Evolutionary conservation across 2,113 vertebrate species (phyloP).

Genomic region (Oenanthe oenanthe): DNA sequence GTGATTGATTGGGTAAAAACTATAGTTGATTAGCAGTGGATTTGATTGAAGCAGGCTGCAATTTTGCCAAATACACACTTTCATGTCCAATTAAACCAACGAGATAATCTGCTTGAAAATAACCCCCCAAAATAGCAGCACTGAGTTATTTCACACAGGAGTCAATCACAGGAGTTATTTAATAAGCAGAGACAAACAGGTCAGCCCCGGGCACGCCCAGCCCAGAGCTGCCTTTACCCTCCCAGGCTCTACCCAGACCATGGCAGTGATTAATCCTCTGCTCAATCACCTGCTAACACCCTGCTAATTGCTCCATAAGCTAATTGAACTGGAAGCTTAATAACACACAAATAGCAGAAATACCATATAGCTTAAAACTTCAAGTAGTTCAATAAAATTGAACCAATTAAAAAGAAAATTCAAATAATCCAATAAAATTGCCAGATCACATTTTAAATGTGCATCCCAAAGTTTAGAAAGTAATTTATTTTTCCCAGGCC

Average conservation of each 20-base stretch:
- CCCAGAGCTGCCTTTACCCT: not conserved
- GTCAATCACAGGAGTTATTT: not conserved
- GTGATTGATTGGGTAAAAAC: not conserved
- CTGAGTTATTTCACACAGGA: not conserved
- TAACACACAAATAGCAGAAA: conserved; percentile 11
- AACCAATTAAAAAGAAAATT: not conserved
- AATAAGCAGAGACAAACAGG: not conserved
- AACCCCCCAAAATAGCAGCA: not conserved
- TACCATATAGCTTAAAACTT: not conserved
- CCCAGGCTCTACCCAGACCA: not conserved
- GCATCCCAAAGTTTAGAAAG: not conserved
- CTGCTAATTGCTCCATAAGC: not conserved
- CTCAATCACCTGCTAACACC: not conserved
- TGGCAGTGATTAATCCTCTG: not conserved
- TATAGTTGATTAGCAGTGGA: not conserved
- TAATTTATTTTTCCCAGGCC: not conserved
- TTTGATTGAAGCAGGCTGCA: not conserved
- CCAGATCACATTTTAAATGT: not conserved
- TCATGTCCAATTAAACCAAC: not conserved
- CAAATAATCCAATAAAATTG: not conserved
- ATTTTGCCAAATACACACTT: not conserved
- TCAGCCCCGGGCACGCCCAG: not conserved
- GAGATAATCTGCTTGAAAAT: not conserved
- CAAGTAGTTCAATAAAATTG: not conserved
- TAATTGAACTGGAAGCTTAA: conserved; percentile 7